phyloP scores from a whole-genome alignment of 1,140 invertebrate species.

The Dreissena rostriformis region DNA sequence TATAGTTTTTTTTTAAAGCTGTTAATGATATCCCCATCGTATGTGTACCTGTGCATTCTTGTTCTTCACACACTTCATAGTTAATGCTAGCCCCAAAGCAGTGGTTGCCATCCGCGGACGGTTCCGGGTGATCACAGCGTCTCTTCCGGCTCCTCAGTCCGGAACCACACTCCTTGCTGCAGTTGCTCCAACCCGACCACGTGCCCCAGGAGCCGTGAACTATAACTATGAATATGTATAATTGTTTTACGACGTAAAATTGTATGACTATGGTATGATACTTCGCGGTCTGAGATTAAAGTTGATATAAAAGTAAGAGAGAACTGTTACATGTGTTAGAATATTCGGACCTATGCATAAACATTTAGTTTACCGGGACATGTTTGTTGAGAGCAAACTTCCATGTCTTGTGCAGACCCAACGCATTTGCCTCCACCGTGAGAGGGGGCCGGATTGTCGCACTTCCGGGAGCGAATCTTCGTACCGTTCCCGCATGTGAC shows the following conservation, averaged over 20 bases:
- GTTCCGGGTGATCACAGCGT: slow-evolving; percentile 85
- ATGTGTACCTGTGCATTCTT: too few relatives aligned
- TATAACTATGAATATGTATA: not conserved
- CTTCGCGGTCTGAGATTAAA: too few relatives aligned
- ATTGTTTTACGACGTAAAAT: too few relatives aligned
- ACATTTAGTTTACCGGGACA: slow-evolving; percentile 12
- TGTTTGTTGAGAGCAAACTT: not conserved
- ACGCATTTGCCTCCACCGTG: not conserved
- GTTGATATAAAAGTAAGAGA: too few relatives aligned
- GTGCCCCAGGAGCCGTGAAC: slow-evolving; percentile 58
- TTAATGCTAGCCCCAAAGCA: slow-evolving; percentile 83
- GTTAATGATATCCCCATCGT: too few relatives aligned
- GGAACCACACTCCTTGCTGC: slow-evolving; percentile 82
- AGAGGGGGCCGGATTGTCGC: slow-evolving; percentile 19
- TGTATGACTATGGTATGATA: too few relatives aligned
- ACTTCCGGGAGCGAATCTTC: not conserved
- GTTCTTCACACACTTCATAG: too few relatives aligned
- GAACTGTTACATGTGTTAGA: too few relatives aligned
- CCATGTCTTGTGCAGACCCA: not conserved
- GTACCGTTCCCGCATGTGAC: slow-evolving; percentile 11
- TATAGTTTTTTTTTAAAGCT: too few relatives aligned
- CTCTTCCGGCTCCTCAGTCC: slow-evolving; percentile 87
- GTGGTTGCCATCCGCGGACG: slow-evolving; percentile 84
- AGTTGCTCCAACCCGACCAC: slow-evolving; percentile 71
- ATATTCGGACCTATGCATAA: not conserved